Evolutionary conservation across 2,888 invertebrate genomes (phyloP).

Genomic region (Tiliacea citrago): DNA sequence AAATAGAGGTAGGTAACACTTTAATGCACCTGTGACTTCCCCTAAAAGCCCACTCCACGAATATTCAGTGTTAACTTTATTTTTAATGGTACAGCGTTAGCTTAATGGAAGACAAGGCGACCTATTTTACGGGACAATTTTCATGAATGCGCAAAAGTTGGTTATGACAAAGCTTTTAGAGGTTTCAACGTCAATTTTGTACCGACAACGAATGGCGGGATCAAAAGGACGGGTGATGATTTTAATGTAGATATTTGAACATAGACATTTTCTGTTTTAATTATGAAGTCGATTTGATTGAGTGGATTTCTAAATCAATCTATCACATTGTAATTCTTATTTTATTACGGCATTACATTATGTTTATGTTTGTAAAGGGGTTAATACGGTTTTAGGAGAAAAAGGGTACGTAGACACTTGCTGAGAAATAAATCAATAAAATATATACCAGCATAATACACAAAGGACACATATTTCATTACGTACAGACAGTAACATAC

Average conservation of each 20-base stretch:
- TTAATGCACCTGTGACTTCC: slow-evolving; percentile 88
- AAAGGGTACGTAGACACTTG: background rate
- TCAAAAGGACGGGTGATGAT: slow-evolving; percentile 62
- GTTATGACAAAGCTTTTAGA: slow-evolving; percentile 85
- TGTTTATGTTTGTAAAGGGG: background rate
- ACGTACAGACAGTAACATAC: slow-evolving; percentile 18
- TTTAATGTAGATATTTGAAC: slow-evolving; percentile 62
- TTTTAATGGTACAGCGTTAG: slow-evolving; percentile 87
- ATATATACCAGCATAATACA: background rate
- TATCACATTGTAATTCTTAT: background rate
- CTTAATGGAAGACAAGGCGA: slow-evolving; percentile 87
- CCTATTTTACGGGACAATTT: slow-evolving; percentile 88
- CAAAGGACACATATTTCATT: slow-evolving; percentile 6
- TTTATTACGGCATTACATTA: background rate
- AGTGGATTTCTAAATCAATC: slow-evolving; percentile 25
- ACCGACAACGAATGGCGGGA: slow-evolving; percentile 61
- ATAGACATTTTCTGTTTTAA: slow-evolving; percentile 58
- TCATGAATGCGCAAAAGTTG: slow-evolving; percentile 85
- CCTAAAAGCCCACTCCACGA: slow-evolving; percentile 85
- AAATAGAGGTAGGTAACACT: slow-evolving; percentile 79
- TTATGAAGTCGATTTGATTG: slow-evolving; percentile 40
- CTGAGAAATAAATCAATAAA: background rate
- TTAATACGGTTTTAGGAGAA: background rate
- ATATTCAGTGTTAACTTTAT: slow-evolving; percentile 83
- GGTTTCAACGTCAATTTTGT: slow-evolving; percentile 76